phyloP scores from a whole-genome alignment of 2,888 invertebrate species.

The Amaurobius ferox region DNA sequence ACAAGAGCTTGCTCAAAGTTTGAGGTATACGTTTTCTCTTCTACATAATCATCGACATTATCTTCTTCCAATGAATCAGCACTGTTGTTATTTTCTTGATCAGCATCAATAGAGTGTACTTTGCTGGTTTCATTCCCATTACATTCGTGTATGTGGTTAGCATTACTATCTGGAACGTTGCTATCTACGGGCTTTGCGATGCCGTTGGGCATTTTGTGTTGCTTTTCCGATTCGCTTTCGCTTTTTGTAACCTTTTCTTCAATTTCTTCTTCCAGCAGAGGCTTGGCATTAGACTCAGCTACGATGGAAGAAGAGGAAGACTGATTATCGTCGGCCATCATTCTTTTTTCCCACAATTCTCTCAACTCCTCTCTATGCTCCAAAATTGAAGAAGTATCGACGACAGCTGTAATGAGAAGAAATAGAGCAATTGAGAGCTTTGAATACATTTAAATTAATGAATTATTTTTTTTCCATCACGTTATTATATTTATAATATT shows the following conservation, averaged over 20 bases:
- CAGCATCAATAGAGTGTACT: slow-evolving; percentile 7
- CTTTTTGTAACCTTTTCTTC: slow-evolving; percentile 50
- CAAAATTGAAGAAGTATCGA: slow-evolving; percentile 67
- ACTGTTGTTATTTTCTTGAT: slow-evolving; percentile 50
- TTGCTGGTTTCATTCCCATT: background rate
- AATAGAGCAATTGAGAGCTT: no score
- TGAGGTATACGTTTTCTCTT: slow-evolving; percentile 60
- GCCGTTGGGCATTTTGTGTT: slow-evolving; percentile 13
- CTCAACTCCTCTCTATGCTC: slow-evolving; percentile 69
- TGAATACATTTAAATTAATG: no score
- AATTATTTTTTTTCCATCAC: no score
- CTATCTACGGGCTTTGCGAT: slow-evolving; percentile 19
- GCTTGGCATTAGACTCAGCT: slow-evolving; percentile 17
- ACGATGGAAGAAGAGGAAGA: slow-evolving; percentile 58
- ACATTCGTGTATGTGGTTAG: slow-evolving; percentile 23
- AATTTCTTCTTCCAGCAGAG: slow-evolving; percentile 28
- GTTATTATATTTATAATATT: no score
- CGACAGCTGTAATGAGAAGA: slow-evolving; percentile 45
- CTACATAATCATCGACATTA: slow-evolving; percentile 31
- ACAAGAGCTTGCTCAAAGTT: slow-evolving; percentile 38
- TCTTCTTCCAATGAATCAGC: slow-evolving; percentile 53
- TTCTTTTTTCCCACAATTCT: slow-evolving; percentile 69
- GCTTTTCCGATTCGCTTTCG: slow-evolving; percentile 36
- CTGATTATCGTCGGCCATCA: slow-evolving; percentile 72
- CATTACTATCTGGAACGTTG: slow-evolving; percentile 3